Percentiles rank a stretch among this genome's conserved stretches.
These are phyloP conservation scores for Astropecten irregularis DNA, from an alignment of 53 echinoderm and acorn worm genomes.

Conservation along the genomic window DNA sequence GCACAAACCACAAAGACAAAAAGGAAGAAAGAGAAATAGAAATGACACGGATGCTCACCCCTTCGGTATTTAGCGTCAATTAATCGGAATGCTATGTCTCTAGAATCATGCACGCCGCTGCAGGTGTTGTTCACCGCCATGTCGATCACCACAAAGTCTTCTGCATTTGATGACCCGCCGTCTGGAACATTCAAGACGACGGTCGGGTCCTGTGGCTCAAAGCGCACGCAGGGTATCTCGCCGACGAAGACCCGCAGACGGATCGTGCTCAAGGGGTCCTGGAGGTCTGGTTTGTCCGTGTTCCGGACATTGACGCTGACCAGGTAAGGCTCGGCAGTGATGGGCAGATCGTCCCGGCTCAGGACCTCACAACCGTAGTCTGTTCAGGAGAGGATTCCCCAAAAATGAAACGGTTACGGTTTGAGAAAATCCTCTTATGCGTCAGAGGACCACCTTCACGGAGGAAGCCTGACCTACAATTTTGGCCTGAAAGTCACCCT, in stretches of 20 bases:
- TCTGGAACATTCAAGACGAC: not conserved
- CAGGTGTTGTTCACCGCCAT: conserved; percentile 21
- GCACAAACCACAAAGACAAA: too few species aligned
- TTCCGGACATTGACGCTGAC: conserved; percentile 10
- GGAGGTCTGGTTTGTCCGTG: conserved; percentile 36
- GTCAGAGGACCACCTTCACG: not conserved
- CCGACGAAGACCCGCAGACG: conserved; percentile 12
- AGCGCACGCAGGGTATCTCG: not conserved
- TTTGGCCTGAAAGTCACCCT: too few species aligned
- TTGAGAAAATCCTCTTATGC: not conserved
- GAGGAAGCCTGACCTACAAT: too few species aligned
- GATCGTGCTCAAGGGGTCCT: not conserved
- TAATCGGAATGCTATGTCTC: too few species aligned
- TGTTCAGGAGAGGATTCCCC: not conserved
- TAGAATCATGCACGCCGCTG: too few species aligned
- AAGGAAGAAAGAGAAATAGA: too few species aligned
- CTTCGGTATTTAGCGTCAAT: too few species aligned
- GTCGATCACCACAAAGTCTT: not conserved
- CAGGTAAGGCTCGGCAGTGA: conserved; percentile 22
- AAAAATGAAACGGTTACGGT: too few species aligned
- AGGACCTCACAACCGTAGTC: conserved; percentile 29
- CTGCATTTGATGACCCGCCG: not conserved
- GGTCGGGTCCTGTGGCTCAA: not conserved
- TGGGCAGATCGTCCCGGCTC: not conserved
- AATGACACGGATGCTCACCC: not conserved